Conservation (phyloP, 2,888 invertebrate genomes). For the Aproaerema taeniolella region DNA sequence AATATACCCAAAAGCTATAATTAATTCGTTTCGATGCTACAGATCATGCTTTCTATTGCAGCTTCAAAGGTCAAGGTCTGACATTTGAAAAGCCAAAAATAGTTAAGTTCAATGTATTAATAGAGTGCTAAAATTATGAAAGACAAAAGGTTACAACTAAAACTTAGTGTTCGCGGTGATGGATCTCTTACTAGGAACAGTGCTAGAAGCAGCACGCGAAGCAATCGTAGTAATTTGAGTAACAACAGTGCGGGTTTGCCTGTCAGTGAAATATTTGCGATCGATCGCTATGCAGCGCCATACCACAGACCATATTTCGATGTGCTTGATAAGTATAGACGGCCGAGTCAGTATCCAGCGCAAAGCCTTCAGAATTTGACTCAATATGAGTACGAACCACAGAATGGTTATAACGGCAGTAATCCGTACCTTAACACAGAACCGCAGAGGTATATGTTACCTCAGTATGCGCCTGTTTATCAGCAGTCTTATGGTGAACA, state of each 20-base stretch:
- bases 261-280: slow-evolving; percentile 64
- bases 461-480: slow-evolving; percentile 28
- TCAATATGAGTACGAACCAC: slow-evolving; percentile 44
- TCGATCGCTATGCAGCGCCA: slow-evolving; percentile 56
- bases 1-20: slow-evolving; percentile 38
- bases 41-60: slow-evolving; percentile 31
- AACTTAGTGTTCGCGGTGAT: slow-evolving; percentile 67
- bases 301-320: slow-evolving; percentile 55
- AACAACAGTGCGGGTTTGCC: slow-evolving; percentile 50
- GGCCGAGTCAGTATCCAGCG: slow-evolving; percentile 54
- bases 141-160: slow-evolving; percentile 69
- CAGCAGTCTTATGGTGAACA: no score
- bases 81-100: slow-evolving; percentile 16
- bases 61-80: slow-evolving; percentile 32
- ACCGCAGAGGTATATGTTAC: slow-evolving; percentile 33
- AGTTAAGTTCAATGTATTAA: background rate
- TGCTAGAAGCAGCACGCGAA: slow-evolving; percentile 57
- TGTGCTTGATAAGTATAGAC: slow-evolving; percentile 56
- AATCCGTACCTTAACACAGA: slow-evolving; percentile 49
- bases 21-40: slow-evolving; percentile 38
- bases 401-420: slow-evolving; percentile 32
- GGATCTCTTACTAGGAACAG: slow-evolving; percentile 54
- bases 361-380: slow-evolving; percentile 61
- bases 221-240: slow-evolving; percentile 55
- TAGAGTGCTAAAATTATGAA: slow-evolving; percentile 46